Conservation (phyloP, 92 coral and sea anemone genomes). For the Epizoanthus stellaris region DNA sequence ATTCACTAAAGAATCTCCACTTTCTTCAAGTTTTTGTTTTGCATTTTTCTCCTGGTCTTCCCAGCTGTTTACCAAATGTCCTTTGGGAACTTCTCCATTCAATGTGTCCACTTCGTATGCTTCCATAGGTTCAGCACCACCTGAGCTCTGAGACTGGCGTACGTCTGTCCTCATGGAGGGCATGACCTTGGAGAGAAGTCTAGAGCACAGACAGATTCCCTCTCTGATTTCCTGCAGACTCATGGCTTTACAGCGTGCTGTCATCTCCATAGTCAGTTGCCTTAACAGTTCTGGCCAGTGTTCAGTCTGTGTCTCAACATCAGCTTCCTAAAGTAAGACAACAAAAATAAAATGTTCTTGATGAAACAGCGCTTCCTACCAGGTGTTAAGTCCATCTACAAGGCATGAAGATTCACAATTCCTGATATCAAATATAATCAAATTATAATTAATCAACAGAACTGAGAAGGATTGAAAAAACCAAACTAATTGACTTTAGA, state of each 20-base stretch:
- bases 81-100: conserved; percentile 24
- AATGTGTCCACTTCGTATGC: neutral
- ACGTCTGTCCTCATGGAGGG: conserved; percentile 83
- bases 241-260: conserved; percentile 83
- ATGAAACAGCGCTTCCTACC: too few species aligned
- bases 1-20: neutral
- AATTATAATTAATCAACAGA: too few species aligned
- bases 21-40: conserved; percentile 2
- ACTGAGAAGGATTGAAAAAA: too few species aligned
- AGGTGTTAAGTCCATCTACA: too few species aligned
- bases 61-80: neutral
- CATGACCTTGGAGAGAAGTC: conserved; percentile 94
- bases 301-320: conserved; percentile 89
- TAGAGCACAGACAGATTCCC: conserved; percentile 90
- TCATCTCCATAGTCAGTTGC: conserved; percentile 84
- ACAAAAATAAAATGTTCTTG: neutral
- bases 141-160: conserved; percentile 28
- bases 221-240: conserved; percentile 81
- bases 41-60: neutral
- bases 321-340: conserved; percentile 76
- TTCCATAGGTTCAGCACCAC: conserved; percentile 4
- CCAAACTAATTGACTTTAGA: too few species aligned
- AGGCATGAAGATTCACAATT: too few species aligned
- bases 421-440: too few species aligned
- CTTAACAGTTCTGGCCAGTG: conserved; percentile 97